Conservation (phyloP, 2,888 invertebrate species). For the Lasioglossum calceatum region DNA sequence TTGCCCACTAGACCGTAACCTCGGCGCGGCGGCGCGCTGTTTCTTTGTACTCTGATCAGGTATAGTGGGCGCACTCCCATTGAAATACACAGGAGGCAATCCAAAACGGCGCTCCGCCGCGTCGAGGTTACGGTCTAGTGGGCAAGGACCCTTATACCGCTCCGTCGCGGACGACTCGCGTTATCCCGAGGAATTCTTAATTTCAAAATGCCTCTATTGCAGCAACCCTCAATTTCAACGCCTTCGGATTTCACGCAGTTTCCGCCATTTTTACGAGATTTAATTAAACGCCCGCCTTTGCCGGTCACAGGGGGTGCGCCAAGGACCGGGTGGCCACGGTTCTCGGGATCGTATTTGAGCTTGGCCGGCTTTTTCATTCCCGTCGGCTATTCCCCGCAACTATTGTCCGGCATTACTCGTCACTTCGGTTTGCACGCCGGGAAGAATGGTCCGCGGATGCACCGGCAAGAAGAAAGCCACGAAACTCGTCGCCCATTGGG, state of each 20-base stretch:
- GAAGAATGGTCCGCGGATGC: constrained; percentile 43
- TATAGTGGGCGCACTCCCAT: too few relatives aligned
- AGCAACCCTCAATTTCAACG: not conserved
- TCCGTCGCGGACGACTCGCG: not conserved
- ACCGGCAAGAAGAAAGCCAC: constrained; percentile 46
- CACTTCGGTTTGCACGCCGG: constrained; percentile 46
- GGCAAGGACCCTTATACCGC: too few relatives aligned
- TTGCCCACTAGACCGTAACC: too few relatives aligned
- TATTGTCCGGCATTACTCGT: constrained; percentile 45
- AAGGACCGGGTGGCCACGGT: not conserved
- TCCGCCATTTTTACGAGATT: constrained; percentile 38
- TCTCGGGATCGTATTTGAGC: constrained; percentile 27
- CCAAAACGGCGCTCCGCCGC: too few relatives aligned
- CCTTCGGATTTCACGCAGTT: constrained; percentile 20
- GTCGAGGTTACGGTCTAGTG: too few relatives aligned
- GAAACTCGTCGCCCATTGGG: constrained; percentile 34
- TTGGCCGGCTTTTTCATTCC: constrained; percentile 30
- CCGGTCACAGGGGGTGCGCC: not conserved
- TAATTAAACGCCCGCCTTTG: constrained; percentile 43
- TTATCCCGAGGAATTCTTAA: not conserved
- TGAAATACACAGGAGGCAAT: too few relatives aligned
- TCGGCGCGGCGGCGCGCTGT: too few relatives aligned
- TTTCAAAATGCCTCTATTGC: not conserved
- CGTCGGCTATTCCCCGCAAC: constrained; percentile 4
- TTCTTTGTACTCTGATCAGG: too few relatives aligned